Conservation (phyloP, 2,888 invertebrate species). For the Tiliacea aurago region DNA sequence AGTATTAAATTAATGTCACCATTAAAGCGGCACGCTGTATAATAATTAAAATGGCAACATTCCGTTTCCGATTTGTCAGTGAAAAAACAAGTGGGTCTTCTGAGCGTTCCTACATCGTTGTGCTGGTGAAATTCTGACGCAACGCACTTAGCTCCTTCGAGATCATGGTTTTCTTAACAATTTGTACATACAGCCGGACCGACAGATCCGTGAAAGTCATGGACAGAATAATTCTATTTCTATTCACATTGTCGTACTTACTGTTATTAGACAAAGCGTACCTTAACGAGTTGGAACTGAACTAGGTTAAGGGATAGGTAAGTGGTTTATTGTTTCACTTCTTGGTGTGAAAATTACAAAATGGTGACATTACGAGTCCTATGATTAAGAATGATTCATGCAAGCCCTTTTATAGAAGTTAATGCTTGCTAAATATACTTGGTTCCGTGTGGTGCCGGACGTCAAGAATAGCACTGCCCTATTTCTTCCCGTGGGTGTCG, state of each 20-base stretch:
- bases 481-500: too few species aligned
- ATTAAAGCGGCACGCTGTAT: too few species aligned
- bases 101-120: background rate
- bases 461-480: too few species aligned
- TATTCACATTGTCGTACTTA: conserved; percentile 21
- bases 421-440: too few species aligned
- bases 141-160: conserved; percentile 59
- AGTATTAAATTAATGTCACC: too few species aligned
- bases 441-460: too few species aligned
- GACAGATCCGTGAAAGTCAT: conserved; percentile 45
- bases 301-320: conserved; percentile 24
- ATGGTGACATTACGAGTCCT: background rate
- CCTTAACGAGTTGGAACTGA: conserved; percentile 16
- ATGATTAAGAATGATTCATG: too few species aligned
- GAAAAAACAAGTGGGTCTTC: conserved; percentile 2
- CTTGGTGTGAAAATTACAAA: background rate
- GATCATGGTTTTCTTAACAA: conserved; percentile 53
- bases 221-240: conserved; percentile 14
- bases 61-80: too few species aligned
- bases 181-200: conserved; percentile 30
- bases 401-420: too few species aligned
- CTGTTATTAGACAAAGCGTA: conserved; percentile 17
- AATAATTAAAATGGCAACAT: too few species aligned
- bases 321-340: background rate
- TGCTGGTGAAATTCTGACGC: conserved; percentile 54